These are phyloP conservation scores for Triplophysa bombifrons DNA, from an alignment of 2,797 vertebrate genomes.

Conservation along the genomic window DNA sequence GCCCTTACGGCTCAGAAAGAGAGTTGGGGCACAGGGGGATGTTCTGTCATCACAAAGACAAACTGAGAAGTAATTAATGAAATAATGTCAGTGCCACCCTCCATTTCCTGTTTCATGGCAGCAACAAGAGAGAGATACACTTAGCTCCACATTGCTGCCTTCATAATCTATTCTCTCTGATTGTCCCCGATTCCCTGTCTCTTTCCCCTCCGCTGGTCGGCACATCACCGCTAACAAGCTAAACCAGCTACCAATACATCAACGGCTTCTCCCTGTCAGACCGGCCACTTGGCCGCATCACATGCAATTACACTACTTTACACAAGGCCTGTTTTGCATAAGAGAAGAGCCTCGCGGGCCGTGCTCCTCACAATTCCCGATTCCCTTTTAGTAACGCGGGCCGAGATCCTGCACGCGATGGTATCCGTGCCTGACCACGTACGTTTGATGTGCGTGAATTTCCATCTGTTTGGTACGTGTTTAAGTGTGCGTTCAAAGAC, in stretches of 20 bases:
- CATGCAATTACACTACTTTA: conserved; percentile 82
- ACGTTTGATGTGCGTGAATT: conserved; percentile 25
- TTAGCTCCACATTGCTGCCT: conserved; percentile 79
- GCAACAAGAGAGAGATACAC: conserved; percentile 65
- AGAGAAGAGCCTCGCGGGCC: conserved; percentile 77
- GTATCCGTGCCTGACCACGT: conserved; percentile 44
- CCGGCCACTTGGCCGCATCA: conserved; percentile 88
- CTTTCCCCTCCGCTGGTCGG: conserved; percentile 81
- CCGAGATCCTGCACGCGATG: neutral
- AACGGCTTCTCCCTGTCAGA: conserved; percentile 87
- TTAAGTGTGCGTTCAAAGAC: conserved; percentile 60
- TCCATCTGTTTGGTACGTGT: conserved; percentile 53
- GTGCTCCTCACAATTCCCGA: conserved; percentile 70
- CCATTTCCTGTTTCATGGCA: conserved; percentile 77
- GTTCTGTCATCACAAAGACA: conserved; percentile 22
- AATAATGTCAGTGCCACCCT: conserved; percentile 71
- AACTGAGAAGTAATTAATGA: conserved; percentile 66
- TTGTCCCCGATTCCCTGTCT: conserved; percentile 62
- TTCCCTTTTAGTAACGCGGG: conserved; percentile 79
- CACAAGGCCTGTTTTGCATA: conserved; percentile 81
- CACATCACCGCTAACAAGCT: conserved; percentile 88
- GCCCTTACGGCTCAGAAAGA: conserved; percentile 22
- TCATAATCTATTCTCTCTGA: conserved; percentile 88
- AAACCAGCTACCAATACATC: conserved; percentile 91
- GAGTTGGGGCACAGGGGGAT: neutral